These are phyloP conservation scores for Tiliacea citrago DNA, from an alignment of 2,888 invertebrate genomes.

Conservation along the genomic window DNA sequence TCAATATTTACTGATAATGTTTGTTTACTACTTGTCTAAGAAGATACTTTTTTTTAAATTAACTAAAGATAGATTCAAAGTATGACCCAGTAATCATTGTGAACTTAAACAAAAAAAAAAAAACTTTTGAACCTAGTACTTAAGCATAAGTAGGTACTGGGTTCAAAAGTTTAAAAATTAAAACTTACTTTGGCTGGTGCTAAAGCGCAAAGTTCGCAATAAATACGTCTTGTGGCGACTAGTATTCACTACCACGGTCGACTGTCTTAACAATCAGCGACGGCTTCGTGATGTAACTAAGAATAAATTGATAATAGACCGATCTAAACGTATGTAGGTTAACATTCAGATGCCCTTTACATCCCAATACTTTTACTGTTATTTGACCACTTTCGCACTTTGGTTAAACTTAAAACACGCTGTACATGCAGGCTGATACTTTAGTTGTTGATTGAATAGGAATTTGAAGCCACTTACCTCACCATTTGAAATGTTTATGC, in stretches of 20 bases:
- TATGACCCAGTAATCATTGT: neutral
- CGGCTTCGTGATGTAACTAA: constrained; percentile 55
- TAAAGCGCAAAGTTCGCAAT: constrained; percentile 12
- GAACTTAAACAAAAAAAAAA: no score
- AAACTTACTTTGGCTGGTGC: constrained; percentile 17
- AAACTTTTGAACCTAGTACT: no score
- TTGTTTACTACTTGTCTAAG: neutral
- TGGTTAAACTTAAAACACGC: constrained; percentile 27
- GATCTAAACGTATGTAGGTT: constrained; percentile 62
- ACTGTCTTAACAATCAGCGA: constrained; percentile 33
- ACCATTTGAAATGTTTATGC: constrained; percentile 96
- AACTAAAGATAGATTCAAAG: neutral
- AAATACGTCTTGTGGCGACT: constrained; percentile 15
- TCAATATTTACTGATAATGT: neutral
- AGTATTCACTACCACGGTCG: constrained; percentile 53
- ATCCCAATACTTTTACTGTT: constrained; percentile 59
- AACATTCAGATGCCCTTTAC: constrained; percentile 67
- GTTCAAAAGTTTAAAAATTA: constrained; percentile 31
- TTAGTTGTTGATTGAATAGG: constrained; percentile 20
- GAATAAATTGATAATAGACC: constrained; percentile 58
- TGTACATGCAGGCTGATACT: constrained; percentile 5
- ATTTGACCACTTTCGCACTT: constrained; percentile 34
- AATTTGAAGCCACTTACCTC: constrained; percentile 91
- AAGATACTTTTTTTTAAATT: no score
- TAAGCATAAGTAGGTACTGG: no score